Evolutionary conservation across 2,888 invertebrate species (phyloP), one percentile per base, ranked within the genome.

Genomic region (Arge pagana): DNA sequence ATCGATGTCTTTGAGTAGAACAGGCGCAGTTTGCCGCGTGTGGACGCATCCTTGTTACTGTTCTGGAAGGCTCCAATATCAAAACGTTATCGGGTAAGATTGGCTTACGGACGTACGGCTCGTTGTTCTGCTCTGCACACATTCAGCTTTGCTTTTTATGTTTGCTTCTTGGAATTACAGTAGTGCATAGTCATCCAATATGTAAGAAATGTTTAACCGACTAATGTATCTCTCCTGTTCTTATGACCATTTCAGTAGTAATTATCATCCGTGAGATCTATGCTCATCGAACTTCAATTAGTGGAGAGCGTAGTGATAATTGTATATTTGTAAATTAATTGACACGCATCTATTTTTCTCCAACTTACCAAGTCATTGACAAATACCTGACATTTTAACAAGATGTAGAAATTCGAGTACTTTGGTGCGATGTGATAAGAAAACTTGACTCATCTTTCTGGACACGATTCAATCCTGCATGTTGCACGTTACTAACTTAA

Each of bases 21-120:
- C 78, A 81, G 78, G 80, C 79, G 67, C 77, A 78, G 70, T 79
- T 82, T 76, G 80, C 79, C 72, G 82, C 80, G 56, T 79, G 79
- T 60, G 85, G 85, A 59, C 78, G 85, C 58, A 79, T 85, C 50
- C 80, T 85, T 59, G 83, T 76, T 59, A 76, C 76, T 36, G 76
- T 76, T 35, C 65, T 75, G 45, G 71, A 73, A 62, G 76, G 75
- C 58, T 65, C 66, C 66, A 70, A 65, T 61, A 61, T 76, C 54
- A 75, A 68, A 63, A 58, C 67, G 41, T 55, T 64, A 53, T 68
- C 66, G 52, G 76, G 76, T 76, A 75, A 76, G 74, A 58, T 48
- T 45, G 80, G 45, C 77, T 78, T 50, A 58, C 60, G 70, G 51
- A 57, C 48, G 40, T 50, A 39, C 43, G 52, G 28, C 35, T 55